Conservation (phyloP, 2,113 vertebrate genomes). For the Salvelinus alpinus region DNA sequence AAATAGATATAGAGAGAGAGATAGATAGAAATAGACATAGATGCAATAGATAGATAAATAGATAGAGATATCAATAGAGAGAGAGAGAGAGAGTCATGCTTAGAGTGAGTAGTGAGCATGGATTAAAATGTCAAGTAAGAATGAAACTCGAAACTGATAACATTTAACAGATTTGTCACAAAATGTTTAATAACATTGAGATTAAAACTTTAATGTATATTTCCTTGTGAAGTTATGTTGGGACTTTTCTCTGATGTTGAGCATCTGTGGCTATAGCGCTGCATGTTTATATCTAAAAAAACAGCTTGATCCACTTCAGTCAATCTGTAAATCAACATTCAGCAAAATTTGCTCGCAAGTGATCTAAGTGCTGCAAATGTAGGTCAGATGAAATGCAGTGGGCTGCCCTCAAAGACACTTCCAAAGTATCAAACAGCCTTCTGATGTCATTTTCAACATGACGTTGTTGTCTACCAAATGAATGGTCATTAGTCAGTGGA, state of each 20-base stretch:
- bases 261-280: background rate
- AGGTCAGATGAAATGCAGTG: slow-evolving; percentile 55
- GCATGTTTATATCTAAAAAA: background rate
- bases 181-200: slow-evolving; percentile 31
- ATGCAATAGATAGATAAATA: too few species aligned
- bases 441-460: slow-evolving; percentile 33
- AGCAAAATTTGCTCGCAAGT: slow-evolving; percentile 67
- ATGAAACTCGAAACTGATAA: too few species aligned
- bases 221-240: background rate
- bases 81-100: background rate
- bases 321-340: slow-evolving; percentile 70
- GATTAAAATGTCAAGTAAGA: slow-evolving; percentile 3
- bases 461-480: slow-evolving; percentile 43
- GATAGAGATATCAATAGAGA: background rate
- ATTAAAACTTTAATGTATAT: background rate
- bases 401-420: slow-evolving; percentile 36
- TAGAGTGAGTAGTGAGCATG: background rate
- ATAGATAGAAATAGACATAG: too few species aligned
- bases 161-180: slow-evolving; percentile 28
- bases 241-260: background rate
- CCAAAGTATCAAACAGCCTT: slow-evolving; percentile 18
- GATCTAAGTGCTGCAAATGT: slow-evolving; percentile 64
- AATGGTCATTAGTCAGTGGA: slow-evolving; percentile 53
- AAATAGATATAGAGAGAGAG: too few species aligned
- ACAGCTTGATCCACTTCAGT: slow-evolving; percentile 29